These are phyloP conservation scores for Phalacrocorax aristotelis DNA, from an alignment of 2,113 vertebrate genomes.

Conservation along the genomic window DNA sequence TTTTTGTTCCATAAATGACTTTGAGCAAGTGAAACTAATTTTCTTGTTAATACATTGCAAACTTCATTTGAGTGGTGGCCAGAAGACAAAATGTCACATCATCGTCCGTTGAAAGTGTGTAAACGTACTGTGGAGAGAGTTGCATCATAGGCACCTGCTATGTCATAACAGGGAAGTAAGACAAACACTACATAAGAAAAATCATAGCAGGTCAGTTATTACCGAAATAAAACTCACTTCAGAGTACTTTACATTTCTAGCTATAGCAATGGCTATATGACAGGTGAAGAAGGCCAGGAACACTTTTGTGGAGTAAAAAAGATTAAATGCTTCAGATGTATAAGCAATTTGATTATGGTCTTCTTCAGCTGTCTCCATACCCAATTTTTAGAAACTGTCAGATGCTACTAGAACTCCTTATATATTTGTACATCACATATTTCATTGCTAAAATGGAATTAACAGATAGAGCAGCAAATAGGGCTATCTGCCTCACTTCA, in stretches of 20 bases:
- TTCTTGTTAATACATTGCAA: not conserved
- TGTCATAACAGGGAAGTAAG: not conserved
- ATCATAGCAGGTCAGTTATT: not conserved
- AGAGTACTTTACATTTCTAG: not conserved
- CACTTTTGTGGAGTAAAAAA: not conserved
- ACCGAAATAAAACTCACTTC: not conserved
- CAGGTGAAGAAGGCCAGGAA: not conserved
- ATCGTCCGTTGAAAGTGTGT: rapidly evolving
- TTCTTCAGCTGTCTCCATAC: not conserved
- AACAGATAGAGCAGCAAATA: not conserved
- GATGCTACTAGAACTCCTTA: not conserved
- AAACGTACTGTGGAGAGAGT: not conserved
- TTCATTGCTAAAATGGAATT: not conserved
- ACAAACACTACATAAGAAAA: not conserved
- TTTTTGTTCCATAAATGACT: not conserved
- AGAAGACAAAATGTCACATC: not conserved
- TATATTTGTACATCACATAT: not conserved
- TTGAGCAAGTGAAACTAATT: not conserved
- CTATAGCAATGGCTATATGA: not conserved
- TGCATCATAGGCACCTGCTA: not conserved
- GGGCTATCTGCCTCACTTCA: not conserved
- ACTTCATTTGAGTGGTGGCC: not conserved
- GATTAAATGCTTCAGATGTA: not conserved
- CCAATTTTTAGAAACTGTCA: not conserved
- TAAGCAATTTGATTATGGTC: not conserved